Evolutionary conservation across 2,888 invertebrate species (phyloP).

Genomic region (Brenthis hecate): DNA sequence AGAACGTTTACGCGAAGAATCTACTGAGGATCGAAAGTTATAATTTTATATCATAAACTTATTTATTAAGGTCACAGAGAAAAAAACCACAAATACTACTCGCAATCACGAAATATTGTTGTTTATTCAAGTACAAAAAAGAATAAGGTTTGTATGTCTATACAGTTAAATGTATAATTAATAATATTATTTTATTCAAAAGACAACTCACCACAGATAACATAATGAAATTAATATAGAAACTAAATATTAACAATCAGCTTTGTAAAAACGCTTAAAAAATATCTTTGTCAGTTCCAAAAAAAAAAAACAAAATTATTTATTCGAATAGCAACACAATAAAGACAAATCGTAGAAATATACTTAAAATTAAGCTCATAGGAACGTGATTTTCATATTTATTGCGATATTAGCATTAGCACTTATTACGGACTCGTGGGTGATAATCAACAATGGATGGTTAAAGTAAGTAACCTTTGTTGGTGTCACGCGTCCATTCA

Average conservation of each 20-base stretch:
- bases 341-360: not conserved
- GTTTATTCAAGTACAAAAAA: not conserved
- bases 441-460: conserved; percentile 46
- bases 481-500: conserved; percentile 61
- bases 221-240: too few species aligned
- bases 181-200: too few species aligned
- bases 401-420: conserved; percentile 52
- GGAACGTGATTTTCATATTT: conserved; percentile 53
- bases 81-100: conserved; percentile 10
- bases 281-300: too few species aligned
- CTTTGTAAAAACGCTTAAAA: too few species aligned
- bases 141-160: not conserved
- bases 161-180: too few species aligned
- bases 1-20: conserved; percentile 61
- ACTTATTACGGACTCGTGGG: conserved; percentile 45
- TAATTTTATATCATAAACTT: conserved; percentile 30
- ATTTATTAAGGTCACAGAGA: conserved; percentile 21
- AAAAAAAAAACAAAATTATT: too few species aligned
- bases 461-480: conserved; percentile 54
- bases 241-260: too few species aligned
- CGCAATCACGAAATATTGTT: not conserved
- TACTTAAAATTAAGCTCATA: conserved; percentile 4
- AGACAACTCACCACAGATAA: too few species aligned
- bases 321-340: not conserved
- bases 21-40: conserved; percentile 62